Evolutionary conservation across 2,888 invertebrate genomes (phyloP).

Genomic region (Thalpophila matura): DNA sequence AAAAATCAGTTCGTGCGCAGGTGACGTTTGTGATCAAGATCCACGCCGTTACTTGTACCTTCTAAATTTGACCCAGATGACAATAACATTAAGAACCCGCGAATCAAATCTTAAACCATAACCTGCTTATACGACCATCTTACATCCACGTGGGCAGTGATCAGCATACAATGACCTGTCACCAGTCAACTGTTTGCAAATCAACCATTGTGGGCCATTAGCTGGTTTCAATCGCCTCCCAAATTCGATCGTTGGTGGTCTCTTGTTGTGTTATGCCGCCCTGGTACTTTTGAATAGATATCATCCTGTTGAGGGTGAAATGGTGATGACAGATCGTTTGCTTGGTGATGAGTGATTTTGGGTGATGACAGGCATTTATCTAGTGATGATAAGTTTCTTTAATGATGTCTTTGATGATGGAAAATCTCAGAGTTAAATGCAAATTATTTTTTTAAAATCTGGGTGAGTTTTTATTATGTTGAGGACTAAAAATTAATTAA

Average conservation of each 20-base stretch:
- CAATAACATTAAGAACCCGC: constrained; percentile 40
- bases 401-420: background rate
- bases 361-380: constrained; percentile 17
- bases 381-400: too few species aligned
- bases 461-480: too few species aligned
- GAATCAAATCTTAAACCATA: constrained; percentile 50
- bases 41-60: too few species aligned
- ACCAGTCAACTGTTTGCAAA: constrained; percentile 85
- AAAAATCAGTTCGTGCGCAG: too few species aligned
- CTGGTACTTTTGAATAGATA: constrained; percentile 58
- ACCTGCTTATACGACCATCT: constrained; percentile 53
- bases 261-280: constrained; percentile 55
- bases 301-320: constrained; percentile 24
- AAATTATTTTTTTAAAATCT: too few species aligned
- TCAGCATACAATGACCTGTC: constrained; percentile 88
- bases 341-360: constrained; percentile 21
- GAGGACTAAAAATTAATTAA: too few species aligned
- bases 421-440: too few species aligned
- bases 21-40: too few species aligned
- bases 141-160: constrained; percentile 66
- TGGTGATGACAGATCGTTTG: constrained; percentile 16
- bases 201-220: constrained; percentile 82
- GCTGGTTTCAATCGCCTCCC: constrained; percentile 80
- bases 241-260: constrained; percentile 83
- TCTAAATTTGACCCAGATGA: constrained; percentile 28